phyloP scores from a whole-genome alignment of 2,888 invertebrate species.

The Volucella zonaria region DNA sequence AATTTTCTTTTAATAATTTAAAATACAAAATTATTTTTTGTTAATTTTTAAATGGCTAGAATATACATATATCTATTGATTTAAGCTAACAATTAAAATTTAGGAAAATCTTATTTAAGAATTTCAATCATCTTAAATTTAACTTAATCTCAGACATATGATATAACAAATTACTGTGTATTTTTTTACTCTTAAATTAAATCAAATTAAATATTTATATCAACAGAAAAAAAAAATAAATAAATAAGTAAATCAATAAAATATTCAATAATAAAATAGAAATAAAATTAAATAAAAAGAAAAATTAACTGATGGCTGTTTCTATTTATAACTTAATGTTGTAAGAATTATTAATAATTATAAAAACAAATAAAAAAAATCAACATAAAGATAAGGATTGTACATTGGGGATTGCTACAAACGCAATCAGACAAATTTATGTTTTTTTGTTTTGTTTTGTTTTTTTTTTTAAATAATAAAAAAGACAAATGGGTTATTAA shows the following conservation, averaged over 20 bases:
- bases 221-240: constrained; percentile 5
- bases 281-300: neutral
- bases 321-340: constrained; percentile 55
- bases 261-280: neutral
- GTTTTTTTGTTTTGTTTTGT: neutral
- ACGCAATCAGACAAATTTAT: constrained; percentile 32
- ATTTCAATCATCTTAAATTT: neutral
- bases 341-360: constrained; percentile 39
- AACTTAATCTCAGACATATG: constrained; percentile 6
- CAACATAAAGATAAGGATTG: neutral
- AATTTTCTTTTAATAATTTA: no score
- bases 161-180: constrained; percentile 11
- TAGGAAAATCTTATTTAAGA: neutral
- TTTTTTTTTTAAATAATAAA: neutral
- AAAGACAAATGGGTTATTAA: neutral
- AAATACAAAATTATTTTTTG: no score
- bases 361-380: constrained; percentile 19
- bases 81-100: neutral
- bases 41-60: no score
- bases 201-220: constrained; percentile 12
- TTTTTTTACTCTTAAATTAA: constrained; percentile 32
- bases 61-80: no score
- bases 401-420: constrained; percentile 36
- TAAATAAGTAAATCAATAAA: constrained; percentile 6
- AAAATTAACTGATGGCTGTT: constrained; percentile 70